Evolutionary conservation across 2,113 vertebrate species (phyloP).

Genomic region (Elachura formosa): DNA sequence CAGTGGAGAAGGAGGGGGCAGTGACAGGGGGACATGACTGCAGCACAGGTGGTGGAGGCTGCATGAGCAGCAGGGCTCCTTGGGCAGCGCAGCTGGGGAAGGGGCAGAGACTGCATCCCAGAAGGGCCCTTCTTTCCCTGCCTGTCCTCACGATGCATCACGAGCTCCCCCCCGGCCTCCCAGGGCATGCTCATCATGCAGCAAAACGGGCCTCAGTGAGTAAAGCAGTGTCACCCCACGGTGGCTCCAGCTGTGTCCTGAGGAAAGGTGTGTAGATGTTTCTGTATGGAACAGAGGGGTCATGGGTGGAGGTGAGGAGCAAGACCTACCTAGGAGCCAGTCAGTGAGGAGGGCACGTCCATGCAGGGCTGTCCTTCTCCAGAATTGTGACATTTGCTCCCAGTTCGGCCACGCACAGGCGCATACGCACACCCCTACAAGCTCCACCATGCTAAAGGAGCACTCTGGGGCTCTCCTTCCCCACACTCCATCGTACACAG

Average conservation of each 20-base stretch:
- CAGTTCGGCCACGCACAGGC: not conserved
- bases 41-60: not conserved
- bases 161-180: not conserved
- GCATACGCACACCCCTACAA: not conserved
- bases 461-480: not conserved
- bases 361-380: not conserved
- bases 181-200: accelerated
- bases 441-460: not conserved
- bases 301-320: not conserved
- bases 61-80: not conserved
- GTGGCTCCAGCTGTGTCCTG: not conserved
- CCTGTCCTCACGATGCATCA: not conserved
- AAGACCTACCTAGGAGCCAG: not conserved
- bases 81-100: not conserved
- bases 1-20: not conserved
- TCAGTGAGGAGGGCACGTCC: not conserved
- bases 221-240: accelerated
- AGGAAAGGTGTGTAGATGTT: not conserved
- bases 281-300: not conserved
- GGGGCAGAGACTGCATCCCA: not conserved
- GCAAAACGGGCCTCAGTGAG: accelerated
- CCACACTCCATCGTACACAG: not conserved
- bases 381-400: not conserved
- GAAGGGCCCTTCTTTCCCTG: not conserved
- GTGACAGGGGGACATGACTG: not conserved